Conservation (phyloP, 2,888 invertebrate genomes). For the Nomada ruficornis region DNA sequence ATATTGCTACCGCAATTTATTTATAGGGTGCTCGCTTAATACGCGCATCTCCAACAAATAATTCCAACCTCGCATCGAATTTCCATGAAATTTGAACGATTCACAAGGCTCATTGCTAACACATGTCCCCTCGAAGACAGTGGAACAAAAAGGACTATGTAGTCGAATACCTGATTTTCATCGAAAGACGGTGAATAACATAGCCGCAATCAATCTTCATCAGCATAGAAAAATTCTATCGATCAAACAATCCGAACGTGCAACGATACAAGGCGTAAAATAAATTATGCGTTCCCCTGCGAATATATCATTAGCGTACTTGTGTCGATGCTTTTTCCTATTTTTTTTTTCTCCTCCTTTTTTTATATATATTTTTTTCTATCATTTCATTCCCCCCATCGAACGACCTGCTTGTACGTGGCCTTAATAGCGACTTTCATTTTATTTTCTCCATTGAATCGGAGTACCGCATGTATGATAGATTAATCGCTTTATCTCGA, state of each 20-base stretch:
- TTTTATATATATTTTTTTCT: not conserved
- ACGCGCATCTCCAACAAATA: not conserved
- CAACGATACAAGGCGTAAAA: conserved; percentile 40
- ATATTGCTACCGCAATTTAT: too few species aligned
- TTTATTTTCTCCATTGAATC: conserved; percentile 43
- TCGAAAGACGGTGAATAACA: conserved; percentile 12
- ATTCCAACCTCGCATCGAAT: conserved; percentile 3
- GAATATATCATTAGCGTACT: conserved; percentile 39
- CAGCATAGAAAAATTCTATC: conserved; percentile 42
- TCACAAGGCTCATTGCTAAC: not conserved
- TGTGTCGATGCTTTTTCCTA: conserved; percentile 2
- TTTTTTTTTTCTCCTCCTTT: not conserved
- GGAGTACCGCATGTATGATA: conserved; percentile 5
- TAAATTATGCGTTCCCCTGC: conserved; percentile 42
- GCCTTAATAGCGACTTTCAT: conserved; percentile 45
- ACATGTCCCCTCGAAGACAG: not conserved
- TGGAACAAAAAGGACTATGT: conserved; percentile 10
- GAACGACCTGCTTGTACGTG: not conserved
- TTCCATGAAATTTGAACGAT: conserved; percentile 25
- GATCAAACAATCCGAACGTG: conserved; percentile 37
- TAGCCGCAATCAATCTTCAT: conserved; percentile 49
- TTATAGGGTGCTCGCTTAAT: too few species aligned
- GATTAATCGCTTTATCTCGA: conserved; percentile 32
- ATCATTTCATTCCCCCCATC: not conserved
- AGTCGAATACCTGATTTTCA: conserved; percentile 24